Conservation (phyloP, 2,888 invertebrate species). For the Prosapia bicincta region DNA sequence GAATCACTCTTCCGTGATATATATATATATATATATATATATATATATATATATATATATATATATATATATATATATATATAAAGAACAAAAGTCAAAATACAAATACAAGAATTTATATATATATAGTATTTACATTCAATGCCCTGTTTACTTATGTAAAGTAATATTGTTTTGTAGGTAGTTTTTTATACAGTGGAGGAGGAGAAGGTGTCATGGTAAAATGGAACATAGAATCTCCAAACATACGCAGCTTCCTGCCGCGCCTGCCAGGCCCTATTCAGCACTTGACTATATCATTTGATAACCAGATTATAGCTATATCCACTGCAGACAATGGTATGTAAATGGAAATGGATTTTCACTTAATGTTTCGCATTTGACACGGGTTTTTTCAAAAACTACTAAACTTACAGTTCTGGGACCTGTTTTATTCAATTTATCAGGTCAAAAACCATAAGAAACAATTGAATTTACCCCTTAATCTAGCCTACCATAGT, state of each 20-base stretch:
- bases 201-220: slow-evolving; percentile 77
- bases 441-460: too few relatives aligned
- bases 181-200: slow-evolving; percentile 68
- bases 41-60: neutral
- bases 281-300: slow-evolving; percentile 57
- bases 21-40: slow-evolving; percentile 3
- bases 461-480: too few relatives aligned
- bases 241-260: slow-evolving; percentile 54
- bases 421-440: too few relatives aligned
- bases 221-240: slow-evolving; percentile 62
- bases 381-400: too few relatives aligned
- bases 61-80: too few relatives aligned
- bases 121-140: too few relatives aligned
- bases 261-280: slow-evolving; percentile 70
- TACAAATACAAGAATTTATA: too few relatives aligned
- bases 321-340: slow-evolving; percentile 68
- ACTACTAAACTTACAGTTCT: too few relatives aligned
- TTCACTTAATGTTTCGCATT: too few relatives aligned
- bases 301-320: slow-evolving; percentile 60
- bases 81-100: too few relatives aligned
- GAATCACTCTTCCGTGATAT: too few relatives aligned
- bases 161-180: slow-evolving; percentile 45
- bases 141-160: neutral
- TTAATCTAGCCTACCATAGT: too few relatives aligned
- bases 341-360: slow-evolving; percentile 32